Conservation (phyloP, 2,113 vertebrate genomes). For the Eubucco bourcierii region DNA sequence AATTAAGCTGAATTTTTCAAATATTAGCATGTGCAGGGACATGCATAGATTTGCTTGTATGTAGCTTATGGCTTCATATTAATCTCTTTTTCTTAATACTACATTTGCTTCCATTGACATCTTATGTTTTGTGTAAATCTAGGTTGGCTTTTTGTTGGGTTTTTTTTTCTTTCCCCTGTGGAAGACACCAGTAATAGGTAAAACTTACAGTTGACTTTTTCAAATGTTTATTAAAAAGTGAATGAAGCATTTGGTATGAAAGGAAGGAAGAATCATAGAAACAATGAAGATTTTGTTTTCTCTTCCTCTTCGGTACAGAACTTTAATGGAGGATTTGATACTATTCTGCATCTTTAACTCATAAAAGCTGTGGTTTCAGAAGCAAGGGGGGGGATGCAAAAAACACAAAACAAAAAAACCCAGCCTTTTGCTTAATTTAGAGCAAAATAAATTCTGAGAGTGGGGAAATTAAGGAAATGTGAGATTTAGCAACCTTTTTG, state of each 20-base stretch:
- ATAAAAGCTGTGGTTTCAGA: conserved; percentile 3
- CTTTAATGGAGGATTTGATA: not conserved
- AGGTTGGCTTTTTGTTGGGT: too few relatives aligned
- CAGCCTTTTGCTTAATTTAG: not conserved
- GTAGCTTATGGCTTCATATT: not conserved
- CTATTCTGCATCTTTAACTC: not conserved
- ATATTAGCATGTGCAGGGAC: not conserved
- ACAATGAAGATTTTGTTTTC: not conserved
- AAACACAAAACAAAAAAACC: too few relatives aligned
- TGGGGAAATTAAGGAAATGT: not conserved
- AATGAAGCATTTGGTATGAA: not conserved
- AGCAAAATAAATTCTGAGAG: not conserved
- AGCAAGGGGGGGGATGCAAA: not conserved
- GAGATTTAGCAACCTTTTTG: not conserved
- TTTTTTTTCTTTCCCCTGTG: not conserved
- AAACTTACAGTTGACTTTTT: not conserved
- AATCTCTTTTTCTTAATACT: rapidly evolving
- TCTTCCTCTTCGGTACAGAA: not conserved
- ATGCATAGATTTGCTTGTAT: rapidly evolving
- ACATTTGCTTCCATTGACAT: not conserved
- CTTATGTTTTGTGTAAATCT: not conserved
- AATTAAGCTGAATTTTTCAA: not conserved
- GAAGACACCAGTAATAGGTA: rapidly evolving
- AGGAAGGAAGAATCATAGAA: not conserved
- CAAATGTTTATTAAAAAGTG: not conserved